phyloP scores from a whole-genome alignment of 2,888 invertebrate genomes.

The Pristionchus mayeri region DNA sequence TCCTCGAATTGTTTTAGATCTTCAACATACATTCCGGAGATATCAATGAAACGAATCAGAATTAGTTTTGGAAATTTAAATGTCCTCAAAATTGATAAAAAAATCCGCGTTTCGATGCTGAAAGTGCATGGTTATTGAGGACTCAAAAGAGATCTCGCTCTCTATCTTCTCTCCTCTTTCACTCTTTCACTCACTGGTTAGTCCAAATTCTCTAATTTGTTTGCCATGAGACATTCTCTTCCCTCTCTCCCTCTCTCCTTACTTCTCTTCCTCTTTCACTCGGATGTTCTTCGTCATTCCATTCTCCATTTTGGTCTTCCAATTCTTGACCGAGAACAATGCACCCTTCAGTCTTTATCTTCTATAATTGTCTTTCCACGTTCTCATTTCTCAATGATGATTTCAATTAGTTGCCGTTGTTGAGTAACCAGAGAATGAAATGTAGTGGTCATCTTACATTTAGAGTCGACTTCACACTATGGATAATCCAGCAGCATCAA shows the following conservation, averaged over 20 bases:
- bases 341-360: not conserved
- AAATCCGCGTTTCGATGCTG: not conserved
- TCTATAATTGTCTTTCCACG: not conserved
- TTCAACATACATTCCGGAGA: too few species aligned
- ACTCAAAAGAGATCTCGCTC: not conserved
- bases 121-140: not conserved
- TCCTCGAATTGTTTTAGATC: too few species aligned
- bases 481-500: too few species aligned
- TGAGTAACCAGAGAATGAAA: too few species aligned
- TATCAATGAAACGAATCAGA: too few species aligned
- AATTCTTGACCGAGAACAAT: not conserved
- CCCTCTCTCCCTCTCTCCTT: not conserved
- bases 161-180: conserved; percentile 18
- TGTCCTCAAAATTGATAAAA: too few species aligned
- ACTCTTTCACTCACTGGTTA: conserved; percentile 7
- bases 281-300: not conserved
- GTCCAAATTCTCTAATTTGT: conserved; percentile 45
- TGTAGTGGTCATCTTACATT: not conserved
- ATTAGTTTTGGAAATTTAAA: too few species aligned
- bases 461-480: too few species aligned
- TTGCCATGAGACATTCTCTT: conserved; percentile 43
- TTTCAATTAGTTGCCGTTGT: too few species aligned
- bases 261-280: not conserved
- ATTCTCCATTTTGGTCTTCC: conserved; percentile 4
- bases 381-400: not conserved